phyloP scores from a whole-genome alignment of 2,888 invertebrate species.

The Tupiocoris notatus region DNA sequence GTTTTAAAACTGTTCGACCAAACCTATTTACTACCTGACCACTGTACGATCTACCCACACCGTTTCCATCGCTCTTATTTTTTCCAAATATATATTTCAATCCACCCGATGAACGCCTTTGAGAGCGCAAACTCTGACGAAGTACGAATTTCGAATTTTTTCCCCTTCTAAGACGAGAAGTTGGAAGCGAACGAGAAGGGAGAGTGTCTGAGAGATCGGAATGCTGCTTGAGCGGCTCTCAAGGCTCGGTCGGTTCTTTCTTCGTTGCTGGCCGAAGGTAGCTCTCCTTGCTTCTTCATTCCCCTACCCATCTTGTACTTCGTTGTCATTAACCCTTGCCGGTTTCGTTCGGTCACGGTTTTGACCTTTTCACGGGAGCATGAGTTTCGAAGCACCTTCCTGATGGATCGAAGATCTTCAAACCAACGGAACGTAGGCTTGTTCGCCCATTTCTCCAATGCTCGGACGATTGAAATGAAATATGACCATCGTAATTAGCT shows the following conservation, averaged over 20 bases:
- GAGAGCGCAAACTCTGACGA: too few relatives aligned
- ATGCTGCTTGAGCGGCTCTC: neutral
- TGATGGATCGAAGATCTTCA: neutral
- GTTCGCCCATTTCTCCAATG: too few relatives aligned
- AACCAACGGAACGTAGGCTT: neutral
- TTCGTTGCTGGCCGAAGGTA: neutral
- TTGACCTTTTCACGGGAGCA: neutral
- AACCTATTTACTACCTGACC: too few relatives aligned
- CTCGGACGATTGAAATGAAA: too few relatives aligned
- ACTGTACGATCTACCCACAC: too few relatives aligned
- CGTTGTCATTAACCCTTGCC: neutral
- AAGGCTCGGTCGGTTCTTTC: neutral
- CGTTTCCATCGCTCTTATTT: too few relatives aligned
- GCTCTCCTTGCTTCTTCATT: neutral
- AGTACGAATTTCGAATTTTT: too few relatives aligned
- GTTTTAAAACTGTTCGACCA: too few relatives aligned
- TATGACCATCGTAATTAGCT: too few relatives aligned
- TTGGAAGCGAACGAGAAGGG: neutral
- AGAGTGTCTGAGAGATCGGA: neutral
- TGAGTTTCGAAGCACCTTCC: neutral
- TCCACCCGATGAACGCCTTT: too few relatives aligned
- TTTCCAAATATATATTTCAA: too few relatives aligned
- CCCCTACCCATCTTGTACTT: neutral
- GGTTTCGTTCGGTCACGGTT: neutral
- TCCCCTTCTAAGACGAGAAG: neutral